These are phyloP conservation scores for Falco naumanni DNA, from an alignment of 2,797 vertebrate genomes.

Conservation along the genomic window DNA sequence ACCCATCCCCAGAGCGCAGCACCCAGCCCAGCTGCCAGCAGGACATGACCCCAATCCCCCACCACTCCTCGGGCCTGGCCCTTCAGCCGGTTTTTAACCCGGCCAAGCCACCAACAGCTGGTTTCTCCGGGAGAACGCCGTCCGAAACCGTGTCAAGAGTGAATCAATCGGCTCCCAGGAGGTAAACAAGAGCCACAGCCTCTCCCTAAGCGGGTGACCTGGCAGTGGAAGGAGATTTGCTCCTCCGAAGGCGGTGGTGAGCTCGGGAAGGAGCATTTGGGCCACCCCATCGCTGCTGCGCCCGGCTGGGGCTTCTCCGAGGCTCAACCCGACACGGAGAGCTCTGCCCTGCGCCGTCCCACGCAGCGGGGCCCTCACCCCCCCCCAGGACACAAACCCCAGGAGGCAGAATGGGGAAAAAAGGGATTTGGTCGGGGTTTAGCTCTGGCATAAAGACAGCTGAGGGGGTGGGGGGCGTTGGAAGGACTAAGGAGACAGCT, in stretches of 20 bases:
- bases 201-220: background rate
- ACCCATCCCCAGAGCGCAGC: too few relatives aligned
- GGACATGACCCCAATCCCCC: too few relatives aligned
- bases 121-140: background rate
- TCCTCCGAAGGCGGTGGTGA: background rate
- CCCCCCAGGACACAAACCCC: fast-evolving
- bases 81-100: too few relatives aligned
- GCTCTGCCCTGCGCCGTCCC: background rate
- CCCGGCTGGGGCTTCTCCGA: background rate
- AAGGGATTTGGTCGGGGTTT: background rate
- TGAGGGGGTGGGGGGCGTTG: background rate
- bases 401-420: background rate
- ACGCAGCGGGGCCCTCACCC: background rate
- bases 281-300: fast-evolving
- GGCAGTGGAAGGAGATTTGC: background rate
- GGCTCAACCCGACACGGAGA: too few relatives aligned
- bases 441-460: background rate
- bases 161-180: background rate
- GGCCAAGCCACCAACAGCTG: background rate
- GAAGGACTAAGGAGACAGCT: fast-evolving
- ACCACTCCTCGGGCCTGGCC: too few relatives aligned
- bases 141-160: background rate
- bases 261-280: background rate
- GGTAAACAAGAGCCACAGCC: background rate
- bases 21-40: too few relatives aligned